These are phyloP conservation scores for Lemur catta DNA, from an alignment of 2,797 vertebrate genomes.

Conservation along the genomic window DNA sequence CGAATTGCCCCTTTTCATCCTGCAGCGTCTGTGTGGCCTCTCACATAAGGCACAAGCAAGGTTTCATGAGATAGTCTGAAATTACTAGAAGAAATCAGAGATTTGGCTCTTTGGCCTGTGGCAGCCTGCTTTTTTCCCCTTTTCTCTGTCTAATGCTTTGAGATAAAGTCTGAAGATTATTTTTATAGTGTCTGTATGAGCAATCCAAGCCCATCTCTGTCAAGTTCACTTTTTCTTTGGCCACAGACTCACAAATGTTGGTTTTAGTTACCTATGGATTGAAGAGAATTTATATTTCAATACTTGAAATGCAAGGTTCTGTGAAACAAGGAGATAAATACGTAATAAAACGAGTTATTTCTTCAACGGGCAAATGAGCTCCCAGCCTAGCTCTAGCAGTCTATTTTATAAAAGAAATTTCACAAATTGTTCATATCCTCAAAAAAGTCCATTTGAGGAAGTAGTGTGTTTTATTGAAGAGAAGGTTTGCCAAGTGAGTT, in stretches of 20 bases:
- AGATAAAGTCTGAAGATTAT: constrained; percentile 36
- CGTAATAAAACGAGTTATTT: constrained; percentile 21
- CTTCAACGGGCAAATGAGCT: background rate
- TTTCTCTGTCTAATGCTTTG: constrained; percentile 13
- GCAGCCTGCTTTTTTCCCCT: background rate
- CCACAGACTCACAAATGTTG: constrained; percentile 11
- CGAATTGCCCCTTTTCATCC: background rate
- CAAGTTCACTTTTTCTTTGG: constrained; percentile 45
- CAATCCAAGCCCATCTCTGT: background rate
- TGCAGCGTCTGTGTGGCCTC: background rate
- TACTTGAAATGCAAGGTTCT: constrained; percentile 48
- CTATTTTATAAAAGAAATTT: constrained; percentile 49
- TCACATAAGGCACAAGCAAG: constrained; percentile 13
- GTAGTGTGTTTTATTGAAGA: constrained; percentile 16
- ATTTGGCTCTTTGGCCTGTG: background rate
- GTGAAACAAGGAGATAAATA: constrained; percentile 36
- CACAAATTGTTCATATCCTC: constrained; percentile 20
- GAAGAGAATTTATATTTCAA: constrained; percentile 32
- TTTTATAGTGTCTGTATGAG: constrained; percentile 8
- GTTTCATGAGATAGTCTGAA: constrained; percentile 37
- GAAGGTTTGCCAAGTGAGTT: constrained; percentile 25
- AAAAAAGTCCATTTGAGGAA: constrained; percentile 43
- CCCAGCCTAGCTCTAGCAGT: background rate
- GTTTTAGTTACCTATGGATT: constrained; percentile 14
- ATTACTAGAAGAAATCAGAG: constrained; percentile 7